Conservation (phyloP, 2,113 vertebrate species). For the Microcebus jonahi region DNA sequence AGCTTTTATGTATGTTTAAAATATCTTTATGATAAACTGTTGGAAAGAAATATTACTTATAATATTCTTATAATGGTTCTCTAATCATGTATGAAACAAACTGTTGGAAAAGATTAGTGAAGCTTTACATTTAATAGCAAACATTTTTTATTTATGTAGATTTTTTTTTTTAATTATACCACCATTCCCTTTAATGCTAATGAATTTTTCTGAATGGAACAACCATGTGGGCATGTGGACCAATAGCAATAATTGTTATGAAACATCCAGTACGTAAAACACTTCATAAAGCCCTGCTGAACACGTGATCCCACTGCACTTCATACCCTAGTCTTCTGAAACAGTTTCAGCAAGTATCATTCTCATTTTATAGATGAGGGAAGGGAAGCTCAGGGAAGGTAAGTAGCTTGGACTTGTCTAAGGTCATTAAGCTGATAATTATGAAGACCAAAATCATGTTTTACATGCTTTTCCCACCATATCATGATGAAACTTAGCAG, state of each 20-base stretch:
- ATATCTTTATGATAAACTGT: neutral
- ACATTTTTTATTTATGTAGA: neutral
- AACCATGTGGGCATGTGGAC: neutral
- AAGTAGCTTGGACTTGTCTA: neutral
- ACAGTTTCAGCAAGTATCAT: neutral
- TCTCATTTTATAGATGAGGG: neutral
- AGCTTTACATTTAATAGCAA: neutral
- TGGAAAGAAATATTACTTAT: neutral
- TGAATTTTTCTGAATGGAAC: neutral
- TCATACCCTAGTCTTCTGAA: neutral
- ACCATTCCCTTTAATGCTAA: neutral
- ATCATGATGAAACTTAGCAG: neutral
- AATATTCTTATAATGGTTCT: neutral
- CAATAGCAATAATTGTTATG: neutral
- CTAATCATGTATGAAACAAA: neutral
- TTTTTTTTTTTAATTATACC: neutral
- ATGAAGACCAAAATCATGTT: neutral
- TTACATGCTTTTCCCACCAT: neutral
- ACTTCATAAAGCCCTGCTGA: neutral
- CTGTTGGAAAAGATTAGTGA: neutral
- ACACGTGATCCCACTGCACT: accelerated
- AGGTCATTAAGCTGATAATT: neutral
- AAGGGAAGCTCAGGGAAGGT: neutral
- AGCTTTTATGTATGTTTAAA: neutral
- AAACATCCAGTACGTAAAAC: neutral